Evolutionary conservation across 2,797 vertebrate species (phyloP), one percentile per base, ranked within the genome.

Genomic region (Synaphobranchus kaupii): DNA sequence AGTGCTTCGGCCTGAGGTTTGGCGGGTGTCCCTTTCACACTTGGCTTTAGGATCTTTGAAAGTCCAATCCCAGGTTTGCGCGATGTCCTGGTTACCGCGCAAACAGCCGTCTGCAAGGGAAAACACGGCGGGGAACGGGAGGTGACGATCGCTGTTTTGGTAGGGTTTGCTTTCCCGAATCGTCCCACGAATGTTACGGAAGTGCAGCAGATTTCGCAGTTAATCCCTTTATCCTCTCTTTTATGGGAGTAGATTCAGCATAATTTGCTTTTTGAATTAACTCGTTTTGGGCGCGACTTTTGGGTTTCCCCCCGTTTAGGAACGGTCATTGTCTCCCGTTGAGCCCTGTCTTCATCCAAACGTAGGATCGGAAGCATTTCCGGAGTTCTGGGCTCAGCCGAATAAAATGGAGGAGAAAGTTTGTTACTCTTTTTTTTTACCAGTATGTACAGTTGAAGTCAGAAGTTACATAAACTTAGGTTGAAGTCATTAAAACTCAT

Each of bases 51-150:
- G 39, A 39, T 28, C 22, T 31, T 39, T 63, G 39, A 88, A 88
- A 82, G n/a, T 44, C 83, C 63, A 47, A 76, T 90, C 92, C 92
- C 91, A 93, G 92, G 92, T n/a, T n/a, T n/a, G n/a, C n/a, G 12
- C 15, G 13, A 44, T 87, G 68, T 87, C 54, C 50, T 84, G 28
- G 84, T 85, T 85, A 50, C 63, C 25, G 15, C 5, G 44, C 10
- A 71, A 50, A 71, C 63, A n/a, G 8, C 1, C 25, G 22, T 44
- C 15, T 44, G 13, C 20, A 5, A 22, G 47, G 0, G 39, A 85
- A 52, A 34, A 71, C 6, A n/a, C 9, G 17, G 12, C 50, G 15
- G 12, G 0, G 82, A 22, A 83, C 28, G 66, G 28, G 66, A 31
- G n/a, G 2, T 8, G 15, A 1, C 3, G 73, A 47, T 17, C 25